Base-by-base conservation (phyloP, 1,140 invertebrate species). In the Stegodyphus dumicola region DNA sequence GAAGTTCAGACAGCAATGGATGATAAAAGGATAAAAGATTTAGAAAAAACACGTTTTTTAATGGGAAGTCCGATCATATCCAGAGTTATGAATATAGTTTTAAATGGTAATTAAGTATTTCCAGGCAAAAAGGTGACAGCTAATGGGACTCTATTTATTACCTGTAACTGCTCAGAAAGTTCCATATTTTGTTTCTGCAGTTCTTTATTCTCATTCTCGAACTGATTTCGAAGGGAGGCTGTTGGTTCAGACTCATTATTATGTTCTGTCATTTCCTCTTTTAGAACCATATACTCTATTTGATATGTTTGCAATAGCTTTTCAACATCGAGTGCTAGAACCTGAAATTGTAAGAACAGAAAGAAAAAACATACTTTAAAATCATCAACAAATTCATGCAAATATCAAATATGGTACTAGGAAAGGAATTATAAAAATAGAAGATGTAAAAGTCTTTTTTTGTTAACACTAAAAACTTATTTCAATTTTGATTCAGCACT, bases 221-320 rank as follows among this genome's bases (percentile, higher is more conserved):
- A 33, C 15, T 79, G 70, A 7, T 67, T 49, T 15, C 48, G 17
- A n/a, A 69, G 56, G 71, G 77, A 75, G 33, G 71, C 56, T 11
- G 18, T 51, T 9, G 70, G n/a, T 69, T 79, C 71, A 48, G 71
- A 67, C 54, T 69, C 65, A 9, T 33, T 60, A 69, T 17, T 76
- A 10, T 48, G 17, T 67, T 88, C 87, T 7, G 83, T 92, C 92
- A 97, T 95, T 91, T 98, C 97, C 90, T 99, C 97, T 88, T 98
- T 94, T 6, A 99, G 91, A 0, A 99, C 96, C 88, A 96, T 94
- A 89, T 99, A 99, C 89, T 99, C 98, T 1, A 98, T 95, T 88
- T 96, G 94, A 89, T 99, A 99, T 86, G 97, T 96, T 52, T 94
- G 93, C 49, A 99, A 91, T 89, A 97, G 94, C 86, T 94, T 94